Evolutionary conservation across 2,113 vertebrate genomes (phyloP), one percentile per base, ranked within the genome.

Genomic region (Cebidichthys violaceus): DNA sequence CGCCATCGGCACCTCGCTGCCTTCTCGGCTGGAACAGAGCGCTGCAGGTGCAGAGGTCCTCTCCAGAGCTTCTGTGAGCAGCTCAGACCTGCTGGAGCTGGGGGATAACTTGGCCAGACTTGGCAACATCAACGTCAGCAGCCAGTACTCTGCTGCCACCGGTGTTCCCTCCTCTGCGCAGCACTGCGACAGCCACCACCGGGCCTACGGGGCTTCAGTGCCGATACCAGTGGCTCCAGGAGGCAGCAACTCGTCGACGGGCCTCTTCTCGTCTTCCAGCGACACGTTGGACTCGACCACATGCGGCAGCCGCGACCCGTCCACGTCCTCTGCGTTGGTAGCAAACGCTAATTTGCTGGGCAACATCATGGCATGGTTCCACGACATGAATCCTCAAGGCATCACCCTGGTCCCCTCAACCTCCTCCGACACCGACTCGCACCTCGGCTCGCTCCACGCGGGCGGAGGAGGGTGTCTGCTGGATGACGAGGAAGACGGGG

Each of bases 331-430:
- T 15, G 70, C 83, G 1, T 81, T 90, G 35, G 94, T 95, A 39
- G 90, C 96, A 82, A 97, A 61, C 79, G 97, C 97, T 86, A 98
- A 99, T 90, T 96, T 99, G 33, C 96, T 99, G 72, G 98, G 98
- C 82, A 99, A 99, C 90, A 99, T 99, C 85, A 98, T 99, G 98
- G 98, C 98, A 75, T 99, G 98, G 98, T 99, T 99, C 93, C 98
- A 99, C 70, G 98, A 99, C 92, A 98, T 99, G 96, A 98, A 99
- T 92, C 97, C 98, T 70, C 98, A 99, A 92, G 97, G 96, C 71
- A 96, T 99, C 82, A 96, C 97, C 83, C 94, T 98, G 87, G 96
- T 98, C 61, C 96, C 97, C 65, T 95, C 97, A n/a, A 95, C 95
- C 65, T 92, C 95, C 77, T 90, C 94, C 3, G 95, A 96, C 91